phyloP scores from a whole-genome alignment of 1,140 invertebrate species.

The Habropoda laboriosa region DNA sequence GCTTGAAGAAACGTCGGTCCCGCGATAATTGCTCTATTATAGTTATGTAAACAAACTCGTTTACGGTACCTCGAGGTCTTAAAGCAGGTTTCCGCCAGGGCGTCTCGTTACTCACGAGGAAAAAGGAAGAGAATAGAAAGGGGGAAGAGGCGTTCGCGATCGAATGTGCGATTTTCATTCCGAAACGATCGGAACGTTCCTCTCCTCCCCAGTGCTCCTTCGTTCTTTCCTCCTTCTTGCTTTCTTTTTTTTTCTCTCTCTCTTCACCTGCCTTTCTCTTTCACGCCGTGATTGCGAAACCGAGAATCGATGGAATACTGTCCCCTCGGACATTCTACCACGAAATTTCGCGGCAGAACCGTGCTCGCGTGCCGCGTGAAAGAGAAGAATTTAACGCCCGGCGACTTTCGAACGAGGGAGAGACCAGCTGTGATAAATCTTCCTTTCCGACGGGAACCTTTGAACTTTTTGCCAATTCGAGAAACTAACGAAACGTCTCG shows the following conservation, averaged over 20 bases:
- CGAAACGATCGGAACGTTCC: constrained; percentile 40
- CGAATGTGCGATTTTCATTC: constrained; percentile 30
- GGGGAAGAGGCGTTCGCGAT: constrained; percentile 3
- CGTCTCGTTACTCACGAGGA: constrained; percentile 28
- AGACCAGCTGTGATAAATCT: background rate
- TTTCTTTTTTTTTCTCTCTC: too few species aligned
- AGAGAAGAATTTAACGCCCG: too few species aligned
- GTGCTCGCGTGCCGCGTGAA: background rate
- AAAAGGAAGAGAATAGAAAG: constrained; percentile 43
- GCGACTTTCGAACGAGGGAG: constrained; percentile 15
- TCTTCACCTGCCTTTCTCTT: background rate
- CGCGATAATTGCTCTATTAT: constrained; percentile 53
- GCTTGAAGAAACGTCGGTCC: constrained; percentile 21
- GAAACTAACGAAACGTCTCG: constrained; percentile 1
- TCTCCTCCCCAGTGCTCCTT: constrained; percentile 23
- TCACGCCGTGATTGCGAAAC: constrained; percentile 13
- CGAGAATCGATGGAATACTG: background rate
- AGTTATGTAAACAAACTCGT: constrained; percentile 65
- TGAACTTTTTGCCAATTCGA: constrained; percentile 33
- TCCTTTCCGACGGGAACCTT: background rate
- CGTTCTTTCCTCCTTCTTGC: background rate
- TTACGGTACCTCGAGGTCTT: constrained; percentile 10
- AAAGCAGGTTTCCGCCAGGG: constrained; percentile 33
- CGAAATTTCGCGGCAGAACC: background rate
- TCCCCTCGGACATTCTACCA: background rate